Evolutionary conservation across 2,797 vertebrate genomes (phyloP).

Genomic region (Sebastes itinus): DNA sequence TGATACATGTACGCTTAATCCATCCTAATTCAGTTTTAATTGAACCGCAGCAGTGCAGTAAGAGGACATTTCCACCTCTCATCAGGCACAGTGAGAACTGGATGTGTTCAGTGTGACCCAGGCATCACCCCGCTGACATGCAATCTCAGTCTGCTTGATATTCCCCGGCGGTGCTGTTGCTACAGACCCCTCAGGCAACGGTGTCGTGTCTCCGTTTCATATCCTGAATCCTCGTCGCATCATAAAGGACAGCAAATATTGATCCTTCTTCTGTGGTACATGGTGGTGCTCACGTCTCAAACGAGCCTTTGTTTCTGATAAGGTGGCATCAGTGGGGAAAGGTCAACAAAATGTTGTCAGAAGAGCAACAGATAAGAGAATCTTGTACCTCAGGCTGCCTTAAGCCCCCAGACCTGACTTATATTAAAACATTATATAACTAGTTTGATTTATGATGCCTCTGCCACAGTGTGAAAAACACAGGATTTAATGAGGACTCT

Average conservation of each 20-base stretch:
- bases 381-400: neutral
- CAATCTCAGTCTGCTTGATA: conserved; percentile 6
- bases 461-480: neutral
- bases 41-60: conserved; percentile 1
- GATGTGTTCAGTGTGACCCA: conserved; percentile 41
- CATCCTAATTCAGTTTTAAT: conserved; percentile 39
- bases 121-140: conserved; percentile 35
- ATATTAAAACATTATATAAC: conserved; percentile 29
- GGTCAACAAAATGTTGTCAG: conserved; percentile 40
- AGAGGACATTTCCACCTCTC: conserved; percentile 41
- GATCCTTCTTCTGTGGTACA: conserved; percentile 47
- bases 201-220: conserved; percentile 59
- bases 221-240: conserved; percentile 65
- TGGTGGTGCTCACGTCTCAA: conserved; percentile 14
- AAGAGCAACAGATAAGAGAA: conserved; percentile 37
- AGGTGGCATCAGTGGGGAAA: conserved; percentile 22
- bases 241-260: conserved; percentile 77
- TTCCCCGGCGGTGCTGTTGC: conserved; percentile 26
- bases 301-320: conserved; percentile 38
- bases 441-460: neutral
- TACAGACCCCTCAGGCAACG: conserved; percentile 38
- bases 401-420: neutral
- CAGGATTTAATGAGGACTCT: neutral
- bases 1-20: conserved; percentile 4
- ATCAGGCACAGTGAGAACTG: conserved; percentile 4